Evolutionary conservation across 1,140 invertebrate species (phyloP).

Genomic region (Lithobius niger): DNA sequence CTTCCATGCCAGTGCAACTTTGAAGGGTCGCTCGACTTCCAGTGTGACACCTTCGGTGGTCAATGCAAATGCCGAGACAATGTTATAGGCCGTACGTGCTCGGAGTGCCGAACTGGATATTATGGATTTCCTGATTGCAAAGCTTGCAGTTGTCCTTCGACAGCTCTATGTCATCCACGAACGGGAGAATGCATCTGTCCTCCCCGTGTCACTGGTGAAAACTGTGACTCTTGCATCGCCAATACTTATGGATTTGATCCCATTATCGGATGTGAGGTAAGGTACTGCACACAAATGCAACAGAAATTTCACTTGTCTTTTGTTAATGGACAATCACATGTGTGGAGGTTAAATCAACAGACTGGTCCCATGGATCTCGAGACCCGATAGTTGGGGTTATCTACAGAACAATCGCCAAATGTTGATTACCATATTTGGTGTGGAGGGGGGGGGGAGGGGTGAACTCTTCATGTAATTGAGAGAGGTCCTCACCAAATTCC

Average conservation of each 20-base stretch:
- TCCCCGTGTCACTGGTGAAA: constrained; percentile 42
- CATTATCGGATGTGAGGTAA: constrained; percentile 77
- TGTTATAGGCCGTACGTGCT: constrained; percentile 84
- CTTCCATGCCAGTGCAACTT: constrained; percentile 77
- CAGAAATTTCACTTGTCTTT: no score
- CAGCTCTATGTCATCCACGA: constrained; percentile 60
- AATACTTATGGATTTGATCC: constrained; percentile 90
- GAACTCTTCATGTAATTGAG: no score
- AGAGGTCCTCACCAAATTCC: no score
- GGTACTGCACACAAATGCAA: no score
- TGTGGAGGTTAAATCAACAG: no score
- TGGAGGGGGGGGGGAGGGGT: no score
- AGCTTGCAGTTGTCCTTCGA: constrained; percentile 68
- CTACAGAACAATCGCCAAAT: no score
- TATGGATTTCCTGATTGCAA: constrained; percentile 91
- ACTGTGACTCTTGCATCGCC: constrained; percentile 74
- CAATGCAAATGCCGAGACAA: constrained; percentile 88
- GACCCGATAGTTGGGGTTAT: no score
- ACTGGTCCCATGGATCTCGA: no score
- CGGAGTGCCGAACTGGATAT: constrained; percentile 77
- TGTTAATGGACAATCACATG: no score
- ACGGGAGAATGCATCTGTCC: constrained; percentile 48
- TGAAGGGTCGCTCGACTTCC: constrained; percentile 73
- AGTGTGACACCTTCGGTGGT: constrained; percentile 83
- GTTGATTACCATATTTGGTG: no score